These are phyloP conservation scores for Amphiprion percula DNA, from an alignment of 2,113 vertebrate genomes.

Conservation along the genomic window DNA sequence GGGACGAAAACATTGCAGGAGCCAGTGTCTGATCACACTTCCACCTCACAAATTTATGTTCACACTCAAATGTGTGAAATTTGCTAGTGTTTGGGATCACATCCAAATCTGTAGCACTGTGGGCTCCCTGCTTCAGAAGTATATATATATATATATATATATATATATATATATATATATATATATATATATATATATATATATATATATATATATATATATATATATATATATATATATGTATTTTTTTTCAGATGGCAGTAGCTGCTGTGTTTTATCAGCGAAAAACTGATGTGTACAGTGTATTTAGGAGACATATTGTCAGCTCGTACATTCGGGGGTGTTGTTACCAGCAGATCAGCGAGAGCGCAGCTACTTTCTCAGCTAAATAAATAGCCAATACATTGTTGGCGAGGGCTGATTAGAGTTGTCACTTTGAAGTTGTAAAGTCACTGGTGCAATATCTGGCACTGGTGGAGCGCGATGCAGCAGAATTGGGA, in stretches of 20 bases:
- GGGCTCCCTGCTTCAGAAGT: neutral
- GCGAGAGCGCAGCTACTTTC: constrained; percentile 2
- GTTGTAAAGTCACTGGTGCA: no score
- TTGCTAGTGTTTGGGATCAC: constrained; percentile 12
- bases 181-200: no score
- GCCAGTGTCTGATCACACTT: neutral
- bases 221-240: no score
- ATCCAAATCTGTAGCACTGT: neutral
- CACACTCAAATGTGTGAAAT: constrained; percentile 12
- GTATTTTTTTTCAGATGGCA: neutral
- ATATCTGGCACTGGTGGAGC: constrained; percentile 20
- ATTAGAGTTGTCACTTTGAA: constrained; percentile 16
- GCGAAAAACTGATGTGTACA: neutral
- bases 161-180: no score
- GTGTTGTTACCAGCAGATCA: neutral
- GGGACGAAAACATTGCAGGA: neutral
- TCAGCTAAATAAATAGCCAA: constrained; percentile 7
- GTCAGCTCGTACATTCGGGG: neutral
- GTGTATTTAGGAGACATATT: neutral
- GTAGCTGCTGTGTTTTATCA: neutral
- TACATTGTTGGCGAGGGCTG: neutral
- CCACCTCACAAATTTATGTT: neutral
- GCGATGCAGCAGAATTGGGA: neutral
- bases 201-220: no score
- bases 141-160: neutral